Evolutionary conservation across 1,140 invertebrate species (phyloP).

Genomic region (Cecropterus lyciades): DNA sequence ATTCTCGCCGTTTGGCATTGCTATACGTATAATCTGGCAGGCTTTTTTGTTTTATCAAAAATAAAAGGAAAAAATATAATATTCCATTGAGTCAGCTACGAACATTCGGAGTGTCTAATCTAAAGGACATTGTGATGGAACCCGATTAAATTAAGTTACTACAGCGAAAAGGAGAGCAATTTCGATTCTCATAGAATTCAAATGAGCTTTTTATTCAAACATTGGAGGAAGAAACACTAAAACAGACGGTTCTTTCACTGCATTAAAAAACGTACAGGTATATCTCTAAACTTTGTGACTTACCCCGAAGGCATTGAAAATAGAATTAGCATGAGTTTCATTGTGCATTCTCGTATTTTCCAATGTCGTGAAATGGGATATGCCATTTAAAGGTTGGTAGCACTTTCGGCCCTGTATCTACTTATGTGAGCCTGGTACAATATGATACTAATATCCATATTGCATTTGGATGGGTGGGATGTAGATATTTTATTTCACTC

Average conservation of each 20-base stretch:
- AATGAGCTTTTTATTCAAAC: conserved; percentile 83
- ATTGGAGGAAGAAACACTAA: conserved; percentile 70
- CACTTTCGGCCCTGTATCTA: too few relatives aligned
- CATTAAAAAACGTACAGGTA: conserved; percentile 57
- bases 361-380: too few relatives aligned
- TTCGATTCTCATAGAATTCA: conserved; percentile 83
- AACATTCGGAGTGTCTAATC: conserved; percentile 57
- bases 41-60: not conserved
- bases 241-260: conserved; percentile 67
- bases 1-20: not conserved
- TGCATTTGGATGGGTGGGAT: too few relatives aligned
- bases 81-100: conserved; percentile 34
- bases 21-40: too few relatives aligned
- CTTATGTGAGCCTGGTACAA: too few relatives aligned
- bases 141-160: conserved; percentile 83
- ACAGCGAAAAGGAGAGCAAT: conserved; percentile 79
- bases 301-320: conserved; percentile 43
- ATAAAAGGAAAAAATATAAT: conserved; percentile 15
- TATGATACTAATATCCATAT: too few relatives aligned
- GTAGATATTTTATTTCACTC: too few relatives aligned
- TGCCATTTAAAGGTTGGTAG: too few relatives aligned
- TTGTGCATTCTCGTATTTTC: conserved; percentile 20
- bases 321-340: conserved; percentile 9
- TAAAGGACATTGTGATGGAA: conserved; percentile 74
- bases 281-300: conserved; percentile 61